These are phyloP conservation scores for Alectoris magna DNA, from an alignment of 2,797 vertebrate species.

Conservation along the genomic window DNA sequence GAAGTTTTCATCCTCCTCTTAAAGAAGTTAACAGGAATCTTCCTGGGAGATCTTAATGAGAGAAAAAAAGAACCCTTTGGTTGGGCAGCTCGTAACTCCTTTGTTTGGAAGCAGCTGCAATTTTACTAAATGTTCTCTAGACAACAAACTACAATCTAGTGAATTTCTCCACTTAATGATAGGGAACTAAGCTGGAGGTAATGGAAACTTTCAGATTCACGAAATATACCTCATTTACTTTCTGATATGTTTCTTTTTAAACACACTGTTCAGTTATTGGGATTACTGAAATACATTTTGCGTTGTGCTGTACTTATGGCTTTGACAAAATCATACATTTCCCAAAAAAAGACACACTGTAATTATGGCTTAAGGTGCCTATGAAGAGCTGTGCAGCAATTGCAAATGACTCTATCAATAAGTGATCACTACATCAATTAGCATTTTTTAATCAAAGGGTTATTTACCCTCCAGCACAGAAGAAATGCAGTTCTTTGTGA, in stretches of 20 bases:
- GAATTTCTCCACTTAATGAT: neutral
- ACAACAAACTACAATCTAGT: neutral
- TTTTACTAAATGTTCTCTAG: neutral
- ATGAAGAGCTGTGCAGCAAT: neutral
- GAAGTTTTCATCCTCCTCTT: neutral
- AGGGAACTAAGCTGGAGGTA: neutral
- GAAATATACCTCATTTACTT: neutral
- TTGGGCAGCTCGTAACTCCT: neutral
- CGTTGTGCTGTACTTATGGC: neutral
- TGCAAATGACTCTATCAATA: constrained; percentile 15
- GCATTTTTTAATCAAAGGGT: neutral
- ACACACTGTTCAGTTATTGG: neutral
- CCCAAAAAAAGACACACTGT: neutral
- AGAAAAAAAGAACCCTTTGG: neutral
- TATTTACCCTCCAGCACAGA: neutral
- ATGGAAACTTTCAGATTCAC: neutral
- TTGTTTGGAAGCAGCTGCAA: constrained; percentile 1
- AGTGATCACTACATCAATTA: neutral
- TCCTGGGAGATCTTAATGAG: neutral
- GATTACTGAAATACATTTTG: neutral
- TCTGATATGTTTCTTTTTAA: neutral
- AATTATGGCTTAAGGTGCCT: neutral
- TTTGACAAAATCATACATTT: neutral
- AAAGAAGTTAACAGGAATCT: neutral
- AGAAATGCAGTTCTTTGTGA: neutral